phyloP scores from a whole-genome alignment of 2,888 invertebrate genomes.

The Cynaeus angustus region DNA sequence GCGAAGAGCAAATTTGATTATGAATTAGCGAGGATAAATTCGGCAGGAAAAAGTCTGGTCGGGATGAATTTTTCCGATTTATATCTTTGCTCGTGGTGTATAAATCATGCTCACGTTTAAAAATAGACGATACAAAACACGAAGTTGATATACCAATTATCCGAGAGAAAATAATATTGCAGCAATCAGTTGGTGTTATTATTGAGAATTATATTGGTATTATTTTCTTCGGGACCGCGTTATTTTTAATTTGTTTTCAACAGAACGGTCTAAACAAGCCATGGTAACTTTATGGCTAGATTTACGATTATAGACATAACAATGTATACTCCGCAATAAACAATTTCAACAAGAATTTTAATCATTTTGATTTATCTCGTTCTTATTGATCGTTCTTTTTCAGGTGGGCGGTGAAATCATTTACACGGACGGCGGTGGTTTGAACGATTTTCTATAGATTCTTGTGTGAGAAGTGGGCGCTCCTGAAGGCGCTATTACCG shows the following conservation, averaged over 20 bases:
- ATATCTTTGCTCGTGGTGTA: slow-evolving; percentile 29
- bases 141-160: slow-evolving; percentile 55
- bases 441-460: slow-evolving; percentile 27
- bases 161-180: slow-evolving; percentile 53
- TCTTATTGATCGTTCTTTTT: slow-evolving; percentile 37
- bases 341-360: slow-evolving; percentile 43
- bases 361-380: slow-evolving; percentile 36
- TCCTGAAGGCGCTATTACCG: slow-evolving; percentile 68
- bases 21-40: slow-evolving; percentile 23
- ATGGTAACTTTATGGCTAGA: slow-evolving; percentile 44
- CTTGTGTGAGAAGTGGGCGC: slow-evolving; percentile 54
- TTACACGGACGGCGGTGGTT: slow-evolving; percentile 15
- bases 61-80: slow-evolving; percentile 42
- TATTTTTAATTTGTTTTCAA: slow-evolving; percentile 47
- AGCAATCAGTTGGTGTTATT: slow-evolving; percentile 58
- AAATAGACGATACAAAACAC: slow-evolving; percentile 40
- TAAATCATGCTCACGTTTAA: slow-evolving; percentile 47
- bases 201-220: slow-evolving; percentile 60
- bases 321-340: slow-evolving; percentile 40
- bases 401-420: slow-evolving; percentile 44
- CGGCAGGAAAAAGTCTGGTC: slow-evolving; percentile 45
- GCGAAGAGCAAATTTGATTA: slow-evolving; percentile 46
- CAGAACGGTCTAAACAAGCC: slow-evolving; percentile 47
- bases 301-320: slow-evolving; percentile 49
- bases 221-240: slow-evolving; percentile 52